Evolutionary conservation across 2,113 vertebrate genomes (phyloP), one percentile per base, ranked within the genome.

Genomic region (Gambusia affinis): DNA sequence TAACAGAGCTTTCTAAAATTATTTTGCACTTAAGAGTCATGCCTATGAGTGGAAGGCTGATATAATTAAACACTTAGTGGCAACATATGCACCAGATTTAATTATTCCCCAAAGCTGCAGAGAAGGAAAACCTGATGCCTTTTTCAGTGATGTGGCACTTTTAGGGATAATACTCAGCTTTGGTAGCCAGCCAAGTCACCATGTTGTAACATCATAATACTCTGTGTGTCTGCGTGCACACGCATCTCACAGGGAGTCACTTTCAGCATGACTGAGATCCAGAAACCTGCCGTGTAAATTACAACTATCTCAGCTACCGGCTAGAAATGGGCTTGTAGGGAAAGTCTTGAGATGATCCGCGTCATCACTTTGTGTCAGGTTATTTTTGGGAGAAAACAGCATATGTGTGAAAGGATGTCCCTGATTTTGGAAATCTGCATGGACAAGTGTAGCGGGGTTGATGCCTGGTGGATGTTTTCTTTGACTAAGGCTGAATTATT

Each of bases 221-320:
- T 30, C 44, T 62, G 72, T 70, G 67, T 54, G 67, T 24, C 12
- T 72, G 60, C 66, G 37, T 79, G 70, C 77, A 76, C 44, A 30
- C 7, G 62, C 33, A 67, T 80, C 65, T 67, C 24, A 71, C 74
- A 79, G 81, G 78, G 75, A 80, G 60, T 64, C 65, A 67, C 76
- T 79, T 86, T 87, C 72, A 85, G 85, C 81, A 69, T 42, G 80
- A 77, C 79, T 75, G 80, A 78, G 79, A 90, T 88, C 86, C 87
- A 85, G 86, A 82, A 84, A 67, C 78, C 83, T 78, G 88, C 33
- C 24, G 85, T 57, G 86, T 87, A 83, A 85, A 87, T 87, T 89
- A 91, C 86, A 86, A 85, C 89, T 80, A 84, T 75, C 83, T 73
- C 71, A 81, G 72, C 80, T 85, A 63, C 88, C 83, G 81, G 67